Percentiles rank a stretch among this genome's conserved stretches.
Conservation (phyloP, 2,113 vertebrate genomes). For the Ciconia maguari region DNA sequence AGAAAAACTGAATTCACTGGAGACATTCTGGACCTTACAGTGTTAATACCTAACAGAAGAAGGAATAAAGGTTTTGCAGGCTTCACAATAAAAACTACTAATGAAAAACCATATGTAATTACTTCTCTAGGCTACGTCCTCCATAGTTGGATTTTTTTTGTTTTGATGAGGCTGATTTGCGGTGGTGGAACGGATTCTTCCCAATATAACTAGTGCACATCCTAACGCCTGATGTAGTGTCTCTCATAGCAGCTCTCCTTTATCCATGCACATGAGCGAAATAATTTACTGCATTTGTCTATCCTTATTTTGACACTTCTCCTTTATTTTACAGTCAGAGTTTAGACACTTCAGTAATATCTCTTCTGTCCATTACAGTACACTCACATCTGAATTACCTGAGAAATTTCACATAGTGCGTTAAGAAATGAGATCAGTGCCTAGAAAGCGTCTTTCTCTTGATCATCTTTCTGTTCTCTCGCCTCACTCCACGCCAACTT, state of each 20-base stretch:
- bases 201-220: neutral
- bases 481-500: neutral
- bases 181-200: neutral
- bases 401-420: neutral
- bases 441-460: neutral
- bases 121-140: neutral
- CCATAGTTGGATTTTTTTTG: neutral
- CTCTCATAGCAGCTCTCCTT: neutral
- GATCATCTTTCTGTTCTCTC: neutral
- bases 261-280: neutral
- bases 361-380: neutral
- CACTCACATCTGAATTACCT: neutral
- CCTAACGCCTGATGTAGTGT: neutral
- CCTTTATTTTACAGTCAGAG: neutral
- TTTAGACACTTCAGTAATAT: neutral
- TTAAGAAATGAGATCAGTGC: neutral
- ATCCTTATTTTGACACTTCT: neutral
- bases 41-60: neutral
- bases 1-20: neutral
- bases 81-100: neutral
- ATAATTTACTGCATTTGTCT: neutral
- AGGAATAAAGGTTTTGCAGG: neutral
- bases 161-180: neutral
- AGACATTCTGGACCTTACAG: neutral
- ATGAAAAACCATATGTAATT: accelerated